Evolutionary conservation across 1,140 invertebrate genomes (phyloP), one percentile per base, ranked within the genome.

Genomic region (Drosophila pseudoobscura): DNA sequence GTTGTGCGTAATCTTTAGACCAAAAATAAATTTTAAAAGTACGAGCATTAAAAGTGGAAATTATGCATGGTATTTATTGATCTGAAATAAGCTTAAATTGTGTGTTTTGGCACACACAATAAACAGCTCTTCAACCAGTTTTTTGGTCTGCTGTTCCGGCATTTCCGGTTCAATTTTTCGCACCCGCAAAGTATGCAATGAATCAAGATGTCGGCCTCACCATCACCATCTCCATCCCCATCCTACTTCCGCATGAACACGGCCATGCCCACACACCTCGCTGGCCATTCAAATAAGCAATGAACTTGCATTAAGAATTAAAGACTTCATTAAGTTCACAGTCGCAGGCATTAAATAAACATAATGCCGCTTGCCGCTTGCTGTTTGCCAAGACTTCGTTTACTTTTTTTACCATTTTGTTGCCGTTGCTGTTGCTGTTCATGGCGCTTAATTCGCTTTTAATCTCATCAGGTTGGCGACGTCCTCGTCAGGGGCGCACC

Each of bases 401-500:
- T 58, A 49, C 46, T 58, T 52, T 70, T 71, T 63, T 64, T 45
- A 26, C 41, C n/a, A 39, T 39, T 39, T 46, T 26, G 11, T 47
- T 53, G 20, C 20, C 31, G 15, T 24, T 35, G 35, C 41, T 15
- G 61, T 60, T 76, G 68, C 69, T 69, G 59, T 55, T 80, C 63
- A 51, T 60, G 69, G 54, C 50, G 74, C 70, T 87, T 87, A 87
- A 87, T 87, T 78, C 60, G 69, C 66, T 68, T 87, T 85, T 85
- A 87, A 87, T 87, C 82, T 87, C 70, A 70, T 78, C 65, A 78
- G 72, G 56, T 72, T 78, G 70, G 52, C 62, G 60, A 55, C 72
- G 49, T 68, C 47, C 72, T 58, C 64, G 58, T 53, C 59, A 61
- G 57, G 62, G 53, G 74, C 59, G 47, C 75, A 82, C 41, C 84